These are phyloP conservation scores for Gallinago solitaria DNA, from an alignment of 2,797 vertebrate species.

Conservation along the genomic window DNA sequence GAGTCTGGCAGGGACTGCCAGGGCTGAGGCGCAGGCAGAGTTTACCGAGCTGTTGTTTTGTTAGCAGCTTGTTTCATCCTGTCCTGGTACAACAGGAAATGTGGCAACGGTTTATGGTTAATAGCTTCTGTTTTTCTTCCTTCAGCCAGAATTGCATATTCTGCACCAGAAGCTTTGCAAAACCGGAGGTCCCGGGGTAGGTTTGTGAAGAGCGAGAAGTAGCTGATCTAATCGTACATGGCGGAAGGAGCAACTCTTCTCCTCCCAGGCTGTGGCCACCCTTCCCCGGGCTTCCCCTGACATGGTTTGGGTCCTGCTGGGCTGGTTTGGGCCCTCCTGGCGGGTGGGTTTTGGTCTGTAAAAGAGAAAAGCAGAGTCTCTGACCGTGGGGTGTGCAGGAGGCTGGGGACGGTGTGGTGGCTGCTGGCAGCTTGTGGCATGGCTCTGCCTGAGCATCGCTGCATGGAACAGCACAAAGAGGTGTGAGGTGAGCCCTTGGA, in stretches of 20 bases:
- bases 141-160: not conserved
- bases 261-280: not conserved
- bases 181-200: not conserved
- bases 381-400: fast-evolving
- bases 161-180: constrained; percentile 27
- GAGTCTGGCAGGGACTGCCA: not conserved
- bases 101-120: constrained; percentile 64
- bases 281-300: not conserved
- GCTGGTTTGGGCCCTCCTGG: not conserved
- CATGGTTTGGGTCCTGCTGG: not conserved
- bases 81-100: constrained; percentile 65
- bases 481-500: not conserved
- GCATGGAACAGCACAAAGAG: not conserved
- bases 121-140: constrained; percentile 67
- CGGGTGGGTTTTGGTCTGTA: not conserved
- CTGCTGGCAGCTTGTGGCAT: fast-evolving
- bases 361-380: not conserved
- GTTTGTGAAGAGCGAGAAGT: not conserved
- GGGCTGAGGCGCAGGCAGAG: not conserved
- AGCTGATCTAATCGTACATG: fast-evolving
- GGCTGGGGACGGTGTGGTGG: not conserved
- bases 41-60: constrained; percentile 8
- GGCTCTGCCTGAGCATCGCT: not conserved
- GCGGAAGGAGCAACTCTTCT: not conserved
- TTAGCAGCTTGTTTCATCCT: constrained; percentile 22